Conservation (phyloP, 2,113 vertebrate genomes). For the Varanus komodoensis region DNA sequence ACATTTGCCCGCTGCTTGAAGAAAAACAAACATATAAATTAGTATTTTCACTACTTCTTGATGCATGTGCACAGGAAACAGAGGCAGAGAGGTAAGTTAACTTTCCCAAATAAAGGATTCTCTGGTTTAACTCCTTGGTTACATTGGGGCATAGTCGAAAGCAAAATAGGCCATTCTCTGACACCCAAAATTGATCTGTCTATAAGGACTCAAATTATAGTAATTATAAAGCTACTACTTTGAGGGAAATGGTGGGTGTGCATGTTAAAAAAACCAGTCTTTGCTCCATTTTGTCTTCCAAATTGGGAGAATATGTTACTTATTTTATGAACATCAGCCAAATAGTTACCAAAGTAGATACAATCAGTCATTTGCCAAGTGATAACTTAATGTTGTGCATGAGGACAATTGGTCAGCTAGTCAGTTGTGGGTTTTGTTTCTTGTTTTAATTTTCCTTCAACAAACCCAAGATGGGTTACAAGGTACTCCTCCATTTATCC, state of each 20-base stretch:
- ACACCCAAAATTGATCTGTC: no score
- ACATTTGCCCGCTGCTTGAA: neutral
- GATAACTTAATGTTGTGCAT: neutral
- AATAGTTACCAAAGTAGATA: no score
- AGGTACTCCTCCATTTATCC: no score
- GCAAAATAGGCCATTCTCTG: no score
- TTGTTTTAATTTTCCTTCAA: no score
- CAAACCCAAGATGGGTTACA: no score
- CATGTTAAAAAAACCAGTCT: neutral
- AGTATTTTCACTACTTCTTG: conserved; percentile 5
- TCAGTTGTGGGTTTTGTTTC: no score
- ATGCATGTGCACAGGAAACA: neutral
- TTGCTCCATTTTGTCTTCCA: neutral
- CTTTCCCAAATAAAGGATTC: neutral
- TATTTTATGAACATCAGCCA: no score
- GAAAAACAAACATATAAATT: neutral
- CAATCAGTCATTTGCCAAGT: neutral
- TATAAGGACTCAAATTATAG: neutral
- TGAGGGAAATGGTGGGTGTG: neutral
- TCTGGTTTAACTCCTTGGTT: neutral
- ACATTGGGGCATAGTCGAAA: neutral
- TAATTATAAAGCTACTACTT: neutral
- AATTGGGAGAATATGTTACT: neutral
- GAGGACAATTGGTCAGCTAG: neutral
- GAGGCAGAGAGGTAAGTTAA: fast-evolving